Evolutionary conservation across 2,888 invertebrate species (phyloP).

Genomic region (Caenorhabditis sulstoni): DNA sequence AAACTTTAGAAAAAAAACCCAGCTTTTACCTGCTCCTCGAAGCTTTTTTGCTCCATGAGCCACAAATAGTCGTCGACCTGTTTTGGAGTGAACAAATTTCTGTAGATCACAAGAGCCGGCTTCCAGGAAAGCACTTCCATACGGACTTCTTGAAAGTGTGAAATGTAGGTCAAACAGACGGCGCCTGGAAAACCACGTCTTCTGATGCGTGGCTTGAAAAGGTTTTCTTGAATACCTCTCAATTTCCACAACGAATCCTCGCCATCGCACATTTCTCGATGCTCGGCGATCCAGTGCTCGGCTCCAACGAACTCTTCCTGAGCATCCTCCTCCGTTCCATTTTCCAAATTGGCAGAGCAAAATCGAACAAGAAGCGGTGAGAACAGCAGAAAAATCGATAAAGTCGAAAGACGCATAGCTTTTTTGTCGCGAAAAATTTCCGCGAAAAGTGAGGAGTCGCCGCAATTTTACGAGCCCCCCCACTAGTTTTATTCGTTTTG

Average conservation of each 20-base stretch:
- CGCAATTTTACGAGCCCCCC: too few relatives aligned
- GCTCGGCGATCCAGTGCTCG: background rate
- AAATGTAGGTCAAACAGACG: conserved; percentile 5
- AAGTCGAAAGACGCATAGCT: background rate
- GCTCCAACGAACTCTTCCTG: background rate
- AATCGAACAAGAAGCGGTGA: background rate
- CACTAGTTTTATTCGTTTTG: too few relatives aligned
- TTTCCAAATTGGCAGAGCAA: background rate
- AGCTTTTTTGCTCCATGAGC: background rate
- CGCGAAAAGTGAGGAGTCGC: background rate
- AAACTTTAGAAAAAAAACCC: background rate
- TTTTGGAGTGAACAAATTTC: conserved; percentile 18
- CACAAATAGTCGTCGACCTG: conserved; percentile 16
- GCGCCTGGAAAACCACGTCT: conserved; percentile 5
- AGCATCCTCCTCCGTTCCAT: background rate
- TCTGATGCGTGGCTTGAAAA: background rate
- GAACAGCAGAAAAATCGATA: background rate
- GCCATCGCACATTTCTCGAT: background rate
- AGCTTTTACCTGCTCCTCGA: conserved; percentile 28
- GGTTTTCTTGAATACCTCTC: background rate
- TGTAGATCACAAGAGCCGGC: conserved; percentile 40
- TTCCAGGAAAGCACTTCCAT: conserved; percentile 34
- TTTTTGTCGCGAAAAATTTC: conserved; percentile 1
- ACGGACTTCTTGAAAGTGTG: conserved; percentile 8
- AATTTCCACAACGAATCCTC: background rate